Evolutionary conservation across 2,888 invertebrate genomes (phyloP), one percentile per base, ranked within the genome.

Genomic region (Smittia aterrima): DNA sequence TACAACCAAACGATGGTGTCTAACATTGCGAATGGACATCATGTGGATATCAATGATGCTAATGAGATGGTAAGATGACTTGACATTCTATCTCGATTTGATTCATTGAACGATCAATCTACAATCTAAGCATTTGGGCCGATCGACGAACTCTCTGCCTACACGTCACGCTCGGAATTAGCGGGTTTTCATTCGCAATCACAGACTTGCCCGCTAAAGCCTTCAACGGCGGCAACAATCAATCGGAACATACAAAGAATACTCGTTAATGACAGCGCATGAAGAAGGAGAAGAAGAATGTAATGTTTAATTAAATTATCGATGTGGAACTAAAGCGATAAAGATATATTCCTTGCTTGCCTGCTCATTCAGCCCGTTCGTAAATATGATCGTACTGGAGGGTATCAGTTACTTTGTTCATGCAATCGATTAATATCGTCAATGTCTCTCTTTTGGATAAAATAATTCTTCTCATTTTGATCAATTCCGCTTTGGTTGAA

Each of bases 271-370:
- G 70, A 54, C 70, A 70, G 54, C 40, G 32, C 54, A 70, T 70
- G 54, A 70, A 54, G 54, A 53, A 27, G 16, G 70, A 53, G 47
- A 27, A 32, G 27, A 40, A 41, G 20, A 40, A 27, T 70, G 41
- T 70, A 70, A 70, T 70, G 70, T 53, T 70, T 70, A 70, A 70
- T 70, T 54, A 41, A 70, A 70, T 70, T 70, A 70, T 70, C 70
- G 54, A 70, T 25, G 70, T 70, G 70, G 70, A 70, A 70, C 70
- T 70, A 54, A 70, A 70, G 22, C 70, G 70, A 70, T 70, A 70
- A 70, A 70, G 67, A 40, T 41, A 16, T 6, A 41, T 40, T 11
- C 16, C 58, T 9, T 32, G 32, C 32, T 32, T 32, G 32, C 32
- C 9, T 9, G n/a, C n/a, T n/a, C n/a, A n/a, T n/a, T n/a, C n/a